A percentile compares a stretch with the other conserved stretches of the same genome.
These are phyloP conservation scores for Augiades crinisus DNA, from an alignment of 2,888 invertebrate genomes.

Conservation along the genomic window DNA sequence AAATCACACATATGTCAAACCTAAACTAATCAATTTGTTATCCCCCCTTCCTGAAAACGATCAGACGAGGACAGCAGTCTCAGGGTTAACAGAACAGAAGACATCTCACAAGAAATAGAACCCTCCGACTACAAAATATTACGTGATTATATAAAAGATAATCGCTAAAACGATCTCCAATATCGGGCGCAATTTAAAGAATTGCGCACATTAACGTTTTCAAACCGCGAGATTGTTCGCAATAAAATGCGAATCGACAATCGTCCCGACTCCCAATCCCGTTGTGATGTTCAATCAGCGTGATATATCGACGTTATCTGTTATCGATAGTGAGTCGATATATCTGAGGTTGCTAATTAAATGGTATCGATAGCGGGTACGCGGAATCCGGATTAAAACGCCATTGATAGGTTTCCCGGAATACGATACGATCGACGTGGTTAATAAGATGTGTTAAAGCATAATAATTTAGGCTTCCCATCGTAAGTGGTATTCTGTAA, in stretches of 20 bases:
- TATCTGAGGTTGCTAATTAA: slow-evolving; percentile 23
- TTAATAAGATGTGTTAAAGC: too few species aligned
- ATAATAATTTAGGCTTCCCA: too few species aligned
- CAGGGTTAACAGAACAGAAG: too few species aligned
- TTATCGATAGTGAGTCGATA: slow-evolving; percentile 20
- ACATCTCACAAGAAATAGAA: too few species aligned
- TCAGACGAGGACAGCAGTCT: too few species aligned
- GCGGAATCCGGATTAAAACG: slow-evolving; percentile 10
- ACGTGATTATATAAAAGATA: slow-evolving; percentile 28
- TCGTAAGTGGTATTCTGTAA: too few species aligned
- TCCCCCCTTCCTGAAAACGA: too few species aligned
- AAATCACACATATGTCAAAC: too few species aligned
- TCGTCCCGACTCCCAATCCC: slow-evolving; percentile 9
- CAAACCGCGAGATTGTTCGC: slow-evolving; percentile 25
- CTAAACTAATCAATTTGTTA: too few species aligned
- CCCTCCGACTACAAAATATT: too few species aligned
- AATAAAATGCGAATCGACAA: slow-evolving; percentile 22
- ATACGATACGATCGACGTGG: too few species aligned
- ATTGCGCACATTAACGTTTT: slow-evolving; percentile 21
- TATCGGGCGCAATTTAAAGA: slow-evolving; percentile 12
- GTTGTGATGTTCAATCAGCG: slow-evolving; percentile 24
- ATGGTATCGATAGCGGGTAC: slow-evolving; percentile 2
- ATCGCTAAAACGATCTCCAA: slow-evolving; percentile 20
- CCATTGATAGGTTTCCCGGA: too few species aligned
- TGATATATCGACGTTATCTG: slow-evolving; percentile 23